These are phyloP conservation scores for Scytalopus superciliaris DNA, from an alignment of 2,113 vertebrate species.

Conservation along the genomic window DNA sequence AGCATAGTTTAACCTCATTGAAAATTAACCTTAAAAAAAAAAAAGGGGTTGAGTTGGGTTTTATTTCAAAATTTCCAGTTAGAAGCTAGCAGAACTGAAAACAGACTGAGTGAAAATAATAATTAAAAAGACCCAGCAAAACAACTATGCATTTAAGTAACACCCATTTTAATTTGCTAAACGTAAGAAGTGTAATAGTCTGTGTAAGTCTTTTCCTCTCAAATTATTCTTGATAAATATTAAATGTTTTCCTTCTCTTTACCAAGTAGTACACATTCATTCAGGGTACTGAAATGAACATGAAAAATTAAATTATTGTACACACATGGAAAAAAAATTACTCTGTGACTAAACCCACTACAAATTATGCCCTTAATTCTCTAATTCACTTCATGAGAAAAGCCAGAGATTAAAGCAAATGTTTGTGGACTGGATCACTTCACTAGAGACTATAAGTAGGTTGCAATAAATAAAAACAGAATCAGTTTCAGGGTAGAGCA, in stretches of 20 bases:
- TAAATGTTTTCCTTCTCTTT: not conserved
- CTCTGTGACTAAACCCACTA: not conserved
- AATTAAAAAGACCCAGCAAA: not conserved
- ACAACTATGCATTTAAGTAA: not conserved
- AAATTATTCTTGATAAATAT: not conserved
- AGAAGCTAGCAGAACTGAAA: not conserved
- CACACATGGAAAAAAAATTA: not conserved
- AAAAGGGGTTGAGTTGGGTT: accelerated
- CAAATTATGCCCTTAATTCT: not conserved
- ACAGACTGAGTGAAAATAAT: not conserved
- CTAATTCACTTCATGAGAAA: not conserved
- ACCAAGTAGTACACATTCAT: not conserved
- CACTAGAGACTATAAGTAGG: not conserved
- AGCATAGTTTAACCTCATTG: not conserved
- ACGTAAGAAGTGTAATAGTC: not conserved
- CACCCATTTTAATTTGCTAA: not conserved
- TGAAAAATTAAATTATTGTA: not conserved
- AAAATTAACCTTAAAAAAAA: not conserved
- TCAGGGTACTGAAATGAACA: not conserved
- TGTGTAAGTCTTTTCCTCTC: not conserved
- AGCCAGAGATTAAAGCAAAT: not conserved
- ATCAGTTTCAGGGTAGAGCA: not conserved
- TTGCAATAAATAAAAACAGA: not conserved
- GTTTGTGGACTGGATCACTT: not conserved
- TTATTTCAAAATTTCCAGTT: not conserved